Conservation (phyloP, 2,888 invertebrate genomes). For the Athalia circularis region DNA sequence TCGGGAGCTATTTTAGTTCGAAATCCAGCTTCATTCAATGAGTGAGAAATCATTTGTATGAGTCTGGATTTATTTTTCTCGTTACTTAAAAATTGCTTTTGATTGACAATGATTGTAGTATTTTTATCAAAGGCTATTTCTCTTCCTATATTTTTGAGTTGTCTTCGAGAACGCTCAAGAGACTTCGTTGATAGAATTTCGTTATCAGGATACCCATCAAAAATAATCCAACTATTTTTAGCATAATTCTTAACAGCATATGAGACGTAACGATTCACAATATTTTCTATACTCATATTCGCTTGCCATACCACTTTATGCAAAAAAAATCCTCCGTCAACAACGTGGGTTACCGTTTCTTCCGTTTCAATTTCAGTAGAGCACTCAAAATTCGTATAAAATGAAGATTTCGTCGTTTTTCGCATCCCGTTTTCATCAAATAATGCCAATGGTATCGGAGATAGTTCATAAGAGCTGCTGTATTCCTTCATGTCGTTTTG, state of each 20-base stretch:
- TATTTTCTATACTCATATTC: slow-evolving; percentile 21
- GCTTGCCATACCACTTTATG: slow-evolving; percentile 47
- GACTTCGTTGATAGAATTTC: slow-evolving; percentile 47
- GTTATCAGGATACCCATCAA: slow-evolving; percentile 49
- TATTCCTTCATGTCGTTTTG: slow-evolving; percentile 31
- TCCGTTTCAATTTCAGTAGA: slow-evolving; percentile 42
- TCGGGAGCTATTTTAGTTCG: slow-evolving; percentile 57
- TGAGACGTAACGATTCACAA: slow-evolving; percentile 44
- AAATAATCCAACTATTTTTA: slow-evolving; percentile 45
- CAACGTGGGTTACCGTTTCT: slow-evolving; percentile 42
- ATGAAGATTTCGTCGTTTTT: slow-evolving; percentile 34
- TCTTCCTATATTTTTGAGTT: slow-evolving; percentile 45
- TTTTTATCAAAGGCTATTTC: slow-evolving; percentile 46
- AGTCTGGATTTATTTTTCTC: slow-evolving; percentile 59
- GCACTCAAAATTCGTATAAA: slow-evolving; percentile 39
- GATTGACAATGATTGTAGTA: slow-evolving; percentile 45
- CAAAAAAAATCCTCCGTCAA: slow-evolving; percentile 47
- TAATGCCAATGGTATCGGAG: slow-evolving; percentile 43
- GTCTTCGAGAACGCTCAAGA: slow-evolving; percentile 44
- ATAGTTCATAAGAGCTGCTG: slow-evolving; percentile 46
- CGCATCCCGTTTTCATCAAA: slow-evolving; percentile 48
- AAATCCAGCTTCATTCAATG: slow-evolving; percentile 54
- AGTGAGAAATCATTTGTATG: slow-evolving; percentile 52
- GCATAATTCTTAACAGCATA: slow-evolving; percentile 44
- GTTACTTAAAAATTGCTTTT: slow-evolving; percentile 58